Evolutionary conservation across 1,140 invertebrate genomes (phyloP), one percentile per base, ranked within the genome.

Genomic region (Andricus grossulariae): DNA sequence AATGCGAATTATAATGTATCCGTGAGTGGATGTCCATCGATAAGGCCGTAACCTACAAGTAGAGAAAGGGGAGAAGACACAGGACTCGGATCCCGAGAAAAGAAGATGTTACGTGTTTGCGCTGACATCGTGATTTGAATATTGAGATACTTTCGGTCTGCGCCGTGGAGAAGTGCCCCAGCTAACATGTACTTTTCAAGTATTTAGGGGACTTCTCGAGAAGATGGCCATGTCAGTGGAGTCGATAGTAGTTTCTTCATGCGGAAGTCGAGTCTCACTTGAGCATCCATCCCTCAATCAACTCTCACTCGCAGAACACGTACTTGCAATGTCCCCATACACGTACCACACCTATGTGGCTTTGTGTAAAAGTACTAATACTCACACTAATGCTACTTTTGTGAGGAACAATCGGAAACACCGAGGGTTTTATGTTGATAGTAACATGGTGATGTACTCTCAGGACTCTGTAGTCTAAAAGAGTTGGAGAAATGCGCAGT

Each of bases 41-140:
- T 79, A 75, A 81, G 77, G 72, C 77, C 77, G 74, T 78, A 79
- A 79, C 74, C 75, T 74, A 72, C 18, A 71, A 57, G 50, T 76
- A 76, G 70, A 79, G 72, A 51, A 71, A 77, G 75, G 80, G 80
- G 55, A 80, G 55, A 80, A 83, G 79, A 71, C 75, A 80, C 73
- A 79, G 74, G 82, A 82, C 80, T 80, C 83, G 75, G 85, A 83
- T 88, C 86, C 85, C 78, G 81, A 85, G 86, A 87, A 88, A 83
- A 85, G 84, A 86, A 88, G 86, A 87, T 88, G 85, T 88, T 87
- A 87, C 85, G 84, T 87, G 86, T 85, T 81, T 78, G 82, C 84
- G 82, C 74, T 71, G 77, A 73, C 73, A 73, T 79, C 85, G 86
- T 88, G 86, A 87, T 84, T 76, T 75, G 86, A 87, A 88, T 88